A percentile compares a stretch with the other conserved stretches of the same genome.
Evolutionary conservation across 2,888 invertebrate species (phyloP).

Genomic region (Drosophila atripex): DNA sequence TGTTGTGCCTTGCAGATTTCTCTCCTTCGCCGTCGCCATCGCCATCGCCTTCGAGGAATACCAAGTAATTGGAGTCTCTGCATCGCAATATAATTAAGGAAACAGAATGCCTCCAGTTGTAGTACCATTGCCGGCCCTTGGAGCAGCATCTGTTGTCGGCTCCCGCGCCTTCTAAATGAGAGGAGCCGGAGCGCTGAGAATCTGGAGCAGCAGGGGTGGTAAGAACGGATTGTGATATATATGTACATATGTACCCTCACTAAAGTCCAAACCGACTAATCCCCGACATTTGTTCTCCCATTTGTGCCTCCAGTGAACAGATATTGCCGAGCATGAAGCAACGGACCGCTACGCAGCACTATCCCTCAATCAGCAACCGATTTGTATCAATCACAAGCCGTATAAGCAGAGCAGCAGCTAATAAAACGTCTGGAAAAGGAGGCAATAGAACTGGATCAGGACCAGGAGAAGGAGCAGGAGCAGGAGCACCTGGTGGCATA

Average conservation of each 20-base stretch:
- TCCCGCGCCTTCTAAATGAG: constrained; percentile 23
- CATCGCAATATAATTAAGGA: neutral
- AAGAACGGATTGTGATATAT: too few species aligned
- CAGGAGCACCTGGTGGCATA: constrained; percentile 19
- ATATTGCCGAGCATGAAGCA: constrained; percentile 57
- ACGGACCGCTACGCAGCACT: constrained; percentile 51
- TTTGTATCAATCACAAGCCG: constrained; percentile 28
- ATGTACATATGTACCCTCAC: too few species aligned
- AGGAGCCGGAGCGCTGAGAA: constrained; percentile 35
- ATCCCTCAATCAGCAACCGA: constrained; percentile 34
- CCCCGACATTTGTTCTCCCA: too few species aligned
- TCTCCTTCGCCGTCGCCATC: neutral
- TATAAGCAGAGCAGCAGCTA: constrained; percentile 21
- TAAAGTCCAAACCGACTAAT: constrained; percentile 1
- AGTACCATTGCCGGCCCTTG: constrained; percentile 13
- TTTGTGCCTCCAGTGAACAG: constrained; percentile 10
- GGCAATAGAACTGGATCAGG: constrained; percentile 10
- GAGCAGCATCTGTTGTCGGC: constrained; percentile 11
- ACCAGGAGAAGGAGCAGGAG: constrained; percentile 17
- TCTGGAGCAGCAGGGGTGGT: constrained; percentile 40
- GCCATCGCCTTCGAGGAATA: neutral
- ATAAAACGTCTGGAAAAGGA: constrained; percentile 28
- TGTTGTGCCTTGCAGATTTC: neutral
- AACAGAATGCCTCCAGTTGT: constrained; percentile 20
- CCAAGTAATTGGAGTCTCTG: neutral